Evolutionary conservation across 1,140 invertebrate genomes (phyloP).

Genomic region (Megathymus violae): DNA sequence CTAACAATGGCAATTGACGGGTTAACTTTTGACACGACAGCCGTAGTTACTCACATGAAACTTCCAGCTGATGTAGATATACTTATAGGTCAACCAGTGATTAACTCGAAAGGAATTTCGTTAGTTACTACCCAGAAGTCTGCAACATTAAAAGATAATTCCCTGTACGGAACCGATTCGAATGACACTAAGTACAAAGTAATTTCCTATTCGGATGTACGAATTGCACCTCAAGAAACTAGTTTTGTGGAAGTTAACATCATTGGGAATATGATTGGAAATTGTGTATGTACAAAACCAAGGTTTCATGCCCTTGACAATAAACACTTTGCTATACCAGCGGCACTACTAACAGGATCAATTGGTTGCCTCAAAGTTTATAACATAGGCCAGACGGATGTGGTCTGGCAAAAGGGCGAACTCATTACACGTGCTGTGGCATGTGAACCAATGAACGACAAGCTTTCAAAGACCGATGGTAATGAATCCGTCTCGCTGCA

Average conservation of each 20-base stretch:
- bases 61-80: conserved; percentile 10
- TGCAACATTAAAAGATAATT: neutral
- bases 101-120: conserved; percentile 7
- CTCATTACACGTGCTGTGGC: neutral
- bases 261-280: too few relatives aligned
- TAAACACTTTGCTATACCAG: neutral
- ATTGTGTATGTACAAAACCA: neutral
- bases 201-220: too few relatives aligned
- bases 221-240: too few relatives aligned
- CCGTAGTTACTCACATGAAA: neutral
- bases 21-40: neutral
- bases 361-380: neutral
- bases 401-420: neutral
- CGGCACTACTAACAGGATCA: neutral
- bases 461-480: too few relatives aligned
- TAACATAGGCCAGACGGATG: neutral
- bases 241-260: too few relatives aligned
- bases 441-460: too few relatives aligned
- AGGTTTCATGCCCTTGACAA: neutral
- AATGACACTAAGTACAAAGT: too few relatives aligned
- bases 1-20: conserved; percentile 5
- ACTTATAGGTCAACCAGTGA: conserved; percentile 29
- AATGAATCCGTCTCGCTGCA: too few relatives aligned
- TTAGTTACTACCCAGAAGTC: neutral
- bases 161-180: too few relatives aligned